Evolutionary conservation across 2,113 vertebrate genomes (phyloP).

Genomic region (Larimichthys polyactis): DNA sequence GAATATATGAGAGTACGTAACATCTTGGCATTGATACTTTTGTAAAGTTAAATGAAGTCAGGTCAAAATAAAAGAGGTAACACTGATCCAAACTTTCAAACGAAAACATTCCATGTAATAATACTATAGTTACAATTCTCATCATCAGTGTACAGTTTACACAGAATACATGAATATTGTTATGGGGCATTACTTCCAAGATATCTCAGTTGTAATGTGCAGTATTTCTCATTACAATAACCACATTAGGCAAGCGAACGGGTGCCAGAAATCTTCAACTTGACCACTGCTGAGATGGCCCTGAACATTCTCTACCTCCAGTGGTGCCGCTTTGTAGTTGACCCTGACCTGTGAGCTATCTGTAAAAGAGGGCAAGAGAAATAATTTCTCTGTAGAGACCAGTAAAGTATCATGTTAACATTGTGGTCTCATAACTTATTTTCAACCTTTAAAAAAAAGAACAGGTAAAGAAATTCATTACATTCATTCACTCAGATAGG

Average conservation of each 20-base stretch:
- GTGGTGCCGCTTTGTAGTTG: slow-evolving; percentile 43
- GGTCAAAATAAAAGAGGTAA: background rate
- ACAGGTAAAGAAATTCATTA: background rate
- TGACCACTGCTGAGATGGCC: background rate
- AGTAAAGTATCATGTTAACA: slow-evolving; percentile 42
- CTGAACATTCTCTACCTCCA: slow-evolving; percentile 36
- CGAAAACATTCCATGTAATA: background rate
- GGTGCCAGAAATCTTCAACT: background rate
- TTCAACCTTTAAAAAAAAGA: background rate
- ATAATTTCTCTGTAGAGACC: slow-evolving; percentile 33
- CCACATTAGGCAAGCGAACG: background rate
- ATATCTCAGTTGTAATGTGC: background rate
- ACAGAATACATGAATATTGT: background rate
- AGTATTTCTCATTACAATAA: background rate
- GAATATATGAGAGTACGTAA: background rate
- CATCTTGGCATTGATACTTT: background rate
- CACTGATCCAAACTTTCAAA: background rate
- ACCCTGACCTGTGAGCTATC: slow-evolving; percentile 39
- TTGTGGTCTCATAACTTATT: slow-evolving; percentile 7
- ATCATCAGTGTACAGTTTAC: background rate
- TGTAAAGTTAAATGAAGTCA: background rate
- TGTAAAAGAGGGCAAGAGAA: slow-evolving; percentile 10
- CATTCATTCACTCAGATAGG: background rate
- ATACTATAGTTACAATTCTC: background rate
- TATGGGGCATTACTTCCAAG: background rate